Conservation (phyloP, 2,113 vertebrate species). For the Pseudolaguvia tuberculata region DNA sequence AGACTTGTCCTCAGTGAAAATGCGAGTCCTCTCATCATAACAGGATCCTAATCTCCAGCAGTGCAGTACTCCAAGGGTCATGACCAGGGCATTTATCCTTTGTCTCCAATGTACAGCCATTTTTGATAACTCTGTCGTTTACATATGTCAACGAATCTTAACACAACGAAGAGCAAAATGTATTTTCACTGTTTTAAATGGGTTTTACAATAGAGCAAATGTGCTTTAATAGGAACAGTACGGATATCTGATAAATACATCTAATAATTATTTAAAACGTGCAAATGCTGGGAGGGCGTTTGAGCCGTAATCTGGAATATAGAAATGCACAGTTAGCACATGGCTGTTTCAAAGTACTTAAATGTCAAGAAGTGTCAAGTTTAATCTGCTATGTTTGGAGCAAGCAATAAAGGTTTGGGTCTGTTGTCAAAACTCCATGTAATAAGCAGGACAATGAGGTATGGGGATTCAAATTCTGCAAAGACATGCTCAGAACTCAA, state of each 20-base stretch:
- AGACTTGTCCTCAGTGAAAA: conserved; percentile 38
- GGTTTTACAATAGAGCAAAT: neutral
- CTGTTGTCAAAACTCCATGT: neutral
- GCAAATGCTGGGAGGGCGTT: neutral
- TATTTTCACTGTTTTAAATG: neutral
- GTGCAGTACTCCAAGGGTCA: conserved; percentile 57
- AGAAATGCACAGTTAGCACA: neutral
- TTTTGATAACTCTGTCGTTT: conserved; percentile 49
- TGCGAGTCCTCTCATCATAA: conserved; percentile 66
- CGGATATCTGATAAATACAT: conserved; percentile 22
- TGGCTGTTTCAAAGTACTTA: neutral
- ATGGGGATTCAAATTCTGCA: neutral
- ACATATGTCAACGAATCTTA: conserved; percentile 56
- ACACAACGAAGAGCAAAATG: conserved; percentile 3
- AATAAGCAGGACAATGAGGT: neutral
- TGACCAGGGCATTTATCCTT: conserved; percentile 53
- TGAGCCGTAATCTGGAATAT: conserved; percentile 7
- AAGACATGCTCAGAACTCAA: conserved; percentile 11
- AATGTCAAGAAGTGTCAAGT: neutral
- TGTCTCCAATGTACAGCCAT: conserved; percentile 63
- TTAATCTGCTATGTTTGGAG: neutral
- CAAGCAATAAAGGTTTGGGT: neutral
- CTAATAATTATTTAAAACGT: conserved; percentile 12
- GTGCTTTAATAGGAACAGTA: neutral
- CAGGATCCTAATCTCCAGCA: conserved; percentile 56